A percentile compares a stretch with the other conserved stretches of the same genome.
Conservation (phyloP, 2,888 invertebrate species). For the Trichogramma evanescens region DNA sequence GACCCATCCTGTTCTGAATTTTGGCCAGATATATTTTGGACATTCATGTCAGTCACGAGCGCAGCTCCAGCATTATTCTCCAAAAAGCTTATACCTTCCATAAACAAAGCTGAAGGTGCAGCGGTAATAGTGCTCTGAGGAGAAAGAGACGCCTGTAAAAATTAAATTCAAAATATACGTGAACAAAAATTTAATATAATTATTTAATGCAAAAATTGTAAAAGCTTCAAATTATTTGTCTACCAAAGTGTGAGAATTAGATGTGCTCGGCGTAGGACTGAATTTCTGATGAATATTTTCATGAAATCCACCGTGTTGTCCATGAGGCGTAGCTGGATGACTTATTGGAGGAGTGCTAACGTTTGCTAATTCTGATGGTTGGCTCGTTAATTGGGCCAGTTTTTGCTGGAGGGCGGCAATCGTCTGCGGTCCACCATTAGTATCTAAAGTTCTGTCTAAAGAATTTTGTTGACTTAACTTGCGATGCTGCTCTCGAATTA, state of each 20-base stretch:
- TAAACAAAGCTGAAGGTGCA: slow-evolving; percentile 8
- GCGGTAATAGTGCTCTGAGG: slow-evolving; percentile 46
- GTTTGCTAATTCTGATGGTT: slow-evolving; percentile 45
- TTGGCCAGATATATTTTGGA: slow-evolving; percentile 7
- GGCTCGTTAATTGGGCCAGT: slow-evolving; percentile 52
- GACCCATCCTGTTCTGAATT: background rate
- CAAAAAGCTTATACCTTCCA: slow-evolving; percentile 3
- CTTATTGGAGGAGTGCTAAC: slow-evolving; percentile 51
- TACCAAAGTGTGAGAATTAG: slow-evolving; percentile 32
- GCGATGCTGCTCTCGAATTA: slow-evolving; percentile 36
- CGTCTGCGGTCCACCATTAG: slow-evolving; percentile 44
- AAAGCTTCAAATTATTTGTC: slow-evolving; percentile 9
- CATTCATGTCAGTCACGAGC: background rate
- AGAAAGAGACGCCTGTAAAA: slow-evolving; percentile 43
- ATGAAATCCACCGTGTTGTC: slow-evolving; percentile 52
- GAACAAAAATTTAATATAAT: slow-evolving; percentile 1
- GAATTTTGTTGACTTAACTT: slow-evolving; percentile 45
- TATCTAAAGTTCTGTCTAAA: slow-evolving; percentile 36
- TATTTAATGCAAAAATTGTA: background rate
- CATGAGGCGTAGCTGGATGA: slow-evolving; percentile 59
- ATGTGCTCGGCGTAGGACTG: slow-evolving; percentile 46
- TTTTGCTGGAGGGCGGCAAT: slow-evolving; percentile 56
- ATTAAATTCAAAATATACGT: slow-evolving; percentile 1
- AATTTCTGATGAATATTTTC: slow-evolving; percentile 65
- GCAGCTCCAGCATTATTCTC: slow-evolving; percentile 6